Evolutionary conservation across 1,140 invertebrate species (phyloP).

Genomic region (Panagrolaimus sp.): DNA sequence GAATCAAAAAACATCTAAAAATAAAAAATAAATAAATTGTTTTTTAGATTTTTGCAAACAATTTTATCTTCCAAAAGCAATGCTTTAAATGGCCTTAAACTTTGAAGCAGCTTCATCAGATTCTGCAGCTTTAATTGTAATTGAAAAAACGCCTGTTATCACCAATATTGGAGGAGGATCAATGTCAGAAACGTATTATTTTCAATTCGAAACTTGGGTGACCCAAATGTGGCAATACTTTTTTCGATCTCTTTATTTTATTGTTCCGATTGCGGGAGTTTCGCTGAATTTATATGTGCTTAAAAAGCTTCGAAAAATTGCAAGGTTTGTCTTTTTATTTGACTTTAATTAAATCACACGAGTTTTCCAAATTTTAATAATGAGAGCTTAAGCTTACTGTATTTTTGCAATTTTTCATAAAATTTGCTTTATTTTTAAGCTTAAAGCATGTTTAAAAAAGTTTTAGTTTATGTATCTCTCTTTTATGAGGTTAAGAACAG

Average conservation of each 20-base stretch:
- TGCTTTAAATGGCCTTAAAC: too few relatives aligned
- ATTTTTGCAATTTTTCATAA: too few relatives aligned
- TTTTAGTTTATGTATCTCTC: too few relatives aligned
- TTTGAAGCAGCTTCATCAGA: too few relatives aligned
- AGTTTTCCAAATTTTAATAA: too few relatives aligned
- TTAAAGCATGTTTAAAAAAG: too few relatives aligned
- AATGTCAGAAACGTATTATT: not conserved
- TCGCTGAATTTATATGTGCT: constrained; percentile 48
- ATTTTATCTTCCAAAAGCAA: not conserved
- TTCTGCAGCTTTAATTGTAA: too few relatives aligned
- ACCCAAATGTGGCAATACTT: constrained; percentile 26
- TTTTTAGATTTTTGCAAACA: not conserved
- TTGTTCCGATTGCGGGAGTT: constrained; percentile 48
- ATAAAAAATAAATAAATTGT: not conserved
- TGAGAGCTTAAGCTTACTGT: too few relatives aligned
- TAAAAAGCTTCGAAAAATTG: constrained; percentile 44
- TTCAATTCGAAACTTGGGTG: not conserved
- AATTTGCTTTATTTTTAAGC: too few relatives aligned
- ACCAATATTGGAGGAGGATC: not conserved
- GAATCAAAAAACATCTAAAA: too few relatives aligned
- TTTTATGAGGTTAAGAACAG: too few relatives aligned
- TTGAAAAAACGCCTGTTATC: not conserved
- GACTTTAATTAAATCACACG: too few relatives aligned
- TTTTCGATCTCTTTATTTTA: constrained; percentile 36
- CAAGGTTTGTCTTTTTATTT: constrained; percentile 32